A percentile compares a stretch with the other conserved stretches of the same genome.
phyloP scores from a whole-genome alignment of 2,797 vertebrate species.

The Kryptopterus vitreolus region DNA sequence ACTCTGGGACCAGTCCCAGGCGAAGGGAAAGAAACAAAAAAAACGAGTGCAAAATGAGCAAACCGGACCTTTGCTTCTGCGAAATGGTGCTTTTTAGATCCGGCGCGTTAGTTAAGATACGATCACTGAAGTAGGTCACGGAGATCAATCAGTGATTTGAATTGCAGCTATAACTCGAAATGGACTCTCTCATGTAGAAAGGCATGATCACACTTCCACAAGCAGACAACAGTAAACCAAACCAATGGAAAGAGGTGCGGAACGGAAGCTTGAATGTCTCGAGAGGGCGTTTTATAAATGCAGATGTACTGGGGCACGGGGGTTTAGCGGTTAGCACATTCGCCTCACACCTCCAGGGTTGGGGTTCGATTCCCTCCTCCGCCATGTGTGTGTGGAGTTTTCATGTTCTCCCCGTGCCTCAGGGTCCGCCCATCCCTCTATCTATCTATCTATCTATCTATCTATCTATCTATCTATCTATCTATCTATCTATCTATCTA shows the following conservation, averaged over 20 bases:
- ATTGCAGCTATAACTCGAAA: background rate
- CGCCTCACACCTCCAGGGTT: too few species aligned
- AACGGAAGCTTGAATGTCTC: background rate
- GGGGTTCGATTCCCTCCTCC: too few species aligned
- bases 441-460: too few species aligned
- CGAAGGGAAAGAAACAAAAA: background rate
- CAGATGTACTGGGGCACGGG: too few species aligned
- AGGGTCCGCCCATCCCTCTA: too few species aligned
- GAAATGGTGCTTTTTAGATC: slow-evolving; percentile 8
- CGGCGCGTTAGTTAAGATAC: background rate
- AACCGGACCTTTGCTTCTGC: background rate
- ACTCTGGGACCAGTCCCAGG: background rate
- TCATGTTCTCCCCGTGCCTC: too few species aligned
- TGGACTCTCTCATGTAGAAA: background rate
- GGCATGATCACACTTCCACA: background rate
- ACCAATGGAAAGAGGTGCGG: too few species aligned
- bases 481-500: too few species aligned
- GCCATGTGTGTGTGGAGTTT: too few species aligned
- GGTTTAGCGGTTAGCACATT: too few species aligned
- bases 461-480: too few species aligned
- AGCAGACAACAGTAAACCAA: too few species aligned
- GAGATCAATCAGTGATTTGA: background rate
- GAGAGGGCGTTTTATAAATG: background rate
- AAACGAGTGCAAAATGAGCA: background rate
- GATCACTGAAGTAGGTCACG: background rate